phyloP scores from a whole-genome alignment of 2,888 invertebrate species.

The Camponotus fellah region DNA sequence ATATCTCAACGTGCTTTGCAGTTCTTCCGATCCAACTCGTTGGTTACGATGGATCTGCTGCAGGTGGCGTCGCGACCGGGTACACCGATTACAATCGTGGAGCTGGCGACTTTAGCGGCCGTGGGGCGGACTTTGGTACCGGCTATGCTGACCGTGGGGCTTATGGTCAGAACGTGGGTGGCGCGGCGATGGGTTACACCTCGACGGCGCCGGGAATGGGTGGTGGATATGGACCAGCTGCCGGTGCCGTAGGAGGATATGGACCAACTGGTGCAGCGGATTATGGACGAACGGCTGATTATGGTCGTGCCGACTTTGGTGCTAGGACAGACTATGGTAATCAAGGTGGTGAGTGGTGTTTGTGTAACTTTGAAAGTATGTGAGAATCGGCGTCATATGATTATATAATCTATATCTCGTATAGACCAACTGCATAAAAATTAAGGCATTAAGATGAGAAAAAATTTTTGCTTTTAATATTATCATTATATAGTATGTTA shows the following conservation, averaged over 20 bases:
- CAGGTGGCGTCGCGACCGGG: slow-evolving; percentile 83
- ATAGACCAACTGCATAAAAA: neutral
- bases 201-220: slow-evolving; percentile 83
- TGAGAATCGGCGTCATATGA: neutral
- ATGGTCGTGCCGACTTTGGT: slow-evolving; percentile 83
- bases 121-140: slow-evolving; percentile 82
- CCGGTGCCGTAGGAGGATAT: slow-evolving; percentile 83
- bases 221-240: slow-evolving; percentile 83
- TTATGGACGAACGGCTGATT: slow-evolving; percentile 82
- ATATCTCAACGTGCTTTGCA: slow-evolving; percentile 77
- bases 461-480: neutral
- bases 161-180: slow-evolving; percentile 83
- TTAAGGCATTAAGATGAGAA: neutral
- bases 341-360: slow-evolving; percentile 65
- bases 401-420: neutral
- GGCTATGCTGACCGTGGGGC: slow-evolving; percentile 84
- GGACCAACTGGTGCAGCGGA: slow-evolving; percentile 83
- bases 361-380: slow-evolving; percentile 28
- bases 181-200: slow-evolving; percentile 83
- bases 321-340: slow-evolving; percentile 83
- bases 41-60: slow-evolving; percentile 81
- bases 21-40: slow-evolving; percentile 82
- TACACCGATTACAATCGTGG: slow-evolving; percentile 84
- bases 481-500: neutral
- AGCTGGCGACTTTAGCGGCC: slow-evolving; percentile 83